phyloP scores from a whole-genome alignment of 2,797 vertebrate species.

The Enoplosus armatus region DNA sequence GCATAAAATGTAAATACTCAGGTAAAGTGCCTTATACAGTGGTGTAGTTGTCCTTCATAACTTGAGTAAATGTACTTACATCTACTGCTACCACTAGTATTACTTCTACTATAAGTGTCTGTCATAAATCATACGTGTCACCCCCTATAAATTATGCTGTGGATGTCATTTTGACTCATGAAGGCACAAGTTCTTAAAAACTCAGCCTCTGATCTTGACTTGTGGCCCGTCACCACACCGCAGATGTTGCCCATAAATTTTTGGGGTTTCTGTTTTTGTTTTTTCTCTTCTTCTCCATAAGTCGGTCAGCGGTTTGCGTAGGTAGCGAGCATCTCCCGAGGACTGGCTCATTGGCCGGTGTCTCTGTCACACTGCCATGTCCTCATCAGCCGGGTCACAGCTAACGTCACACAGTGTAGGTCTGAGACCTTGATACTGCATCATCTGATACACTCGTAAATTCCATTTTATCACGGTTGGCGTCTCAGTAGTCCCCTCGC shows the following conservation, averaged over 20 bases:
- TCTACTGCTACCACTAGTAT: not conserved
- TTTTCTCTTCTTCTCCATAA: slow-evolving; percentile 1
- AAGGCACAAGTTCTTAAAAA: slow-evolving; percentile 34
- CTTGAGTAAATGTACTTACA: not conserved
- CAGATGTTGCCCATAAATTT: slow-evolving; percentile 51
- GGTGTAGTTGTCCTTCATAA: not conserved
- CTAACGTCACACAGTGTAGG: slow-evolving; percentile 35
- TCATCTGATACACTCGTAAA: slow-evolving; percentile 3
- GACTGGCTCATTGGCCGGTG: slow-evolving; percentile 28
- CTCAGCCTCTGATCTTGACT: slow-evolving; percentile 49
- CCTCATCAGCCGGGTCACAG: slow-evolving; percentile 60
- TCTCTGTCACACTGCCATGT: slow-evolving; percentile 49
- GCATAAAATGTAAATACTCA: not conserved
- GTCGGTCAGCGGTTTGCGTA: slow-evolving; percentile 37
- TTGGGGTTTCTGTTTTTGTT: not conserved
- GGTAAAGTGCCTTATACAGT: not conserved
- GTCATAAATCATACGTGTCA: slow-evolving; percentile 47
- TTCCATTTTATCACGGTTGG: slow-evolving; percentile 11
- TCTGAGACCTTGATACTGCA: slow-evolving; percentile 9
- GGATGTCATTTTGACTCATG: slow-evolving; percentile 56
- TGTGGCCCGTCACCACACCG: slow-evolving; percentile 41
- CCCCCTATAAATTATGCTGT: slow-evolving; percentile 34
- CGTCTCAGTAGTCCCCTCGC: not conserved
- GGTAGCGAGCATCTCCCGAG: slow-evolving; percentile 22
- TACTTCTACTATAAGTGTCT: slow-evolving; percentile 5